Base-by-base conservation (phyloP, 2,888 invertebrate species). In the Stenolophus ochropezus region DNA sequence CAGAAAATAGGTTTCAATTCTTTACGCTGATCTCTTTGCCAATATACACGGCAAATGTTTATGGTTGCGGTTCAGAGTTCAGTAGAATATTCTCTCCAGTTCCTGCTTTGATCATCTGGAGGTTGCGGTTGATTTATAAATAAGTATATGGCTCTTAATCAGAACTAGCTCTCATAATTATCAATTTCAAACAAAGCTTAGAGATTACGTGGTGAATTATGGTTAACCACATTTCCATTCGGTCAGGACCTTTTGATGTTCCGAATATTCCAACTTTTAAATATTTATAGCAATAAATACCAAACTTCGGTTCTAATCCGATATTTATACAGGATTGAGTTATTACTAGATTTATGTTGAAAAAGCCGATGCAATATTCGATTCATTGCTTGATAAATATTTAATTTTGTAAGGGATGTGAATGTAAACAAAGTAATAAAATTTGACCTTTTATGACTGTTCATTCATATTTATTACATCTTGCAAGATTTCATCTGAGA, bases 371-470 rank as follows among this genome's bases (percentile, higher is more conserved):
- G 25, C 14, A 65, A 65, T 65, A 23, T 27, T 5, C 23, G 27
- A 27, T 25, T 25, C 61, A 65, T 65, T n/a, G 11, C 27, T 27
- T n/a, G 27, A 65, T 65, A 65, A 65, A 65, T 65, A 65, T 65
- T 65, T 65, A n/a, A 65, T 65, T 65, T 4, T 65, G 14, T 65
- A 65, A 65, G 27, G 61, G 61, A 16, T 65, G 16, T 3, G 61
- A 65, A 65, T 25, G 61, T 65, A 65, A 65, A 65, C 61, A 65
- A 65, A 65, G 61, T 65, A 25, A 65, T 65, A 65, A 65, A 65
- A 65, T 65, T 65, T 27, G 27, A 27, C 27, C 61, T 18, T 58
- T 65, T 27, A 27, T 65, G 27, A 14, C 14, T n/a, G 61, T 56
- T 21, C 56, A 56, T 56, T 21, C 56, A 56, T 65, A 25, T 65